phyloP scores from a whole-genome alignment of 2,113 vertebrate species.

The Pelodiscus sinensis region DNA sequence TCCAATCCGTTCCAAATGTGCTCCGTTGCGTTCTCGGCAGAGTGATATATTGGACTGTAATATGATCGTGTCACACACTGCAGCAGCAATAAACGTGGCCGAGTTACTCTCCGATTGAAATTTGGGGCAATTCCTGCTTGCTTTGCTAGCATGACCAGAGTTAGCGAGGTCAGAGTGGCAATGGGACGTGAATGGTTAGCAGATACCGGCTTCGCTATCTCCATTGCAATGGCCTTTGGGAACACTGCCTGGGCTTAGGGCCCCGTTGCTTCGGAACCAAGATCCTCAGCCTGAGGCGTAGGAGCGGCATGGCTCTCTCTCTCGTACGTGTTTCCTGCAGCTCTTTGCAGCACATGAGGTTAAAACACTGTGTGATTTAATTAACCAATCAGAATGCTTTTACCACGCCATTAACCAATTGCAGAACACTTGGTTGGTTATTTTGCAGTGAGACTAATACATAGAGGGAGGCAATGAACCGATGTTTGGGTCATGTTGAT shows the following conservation, averaged over 20 bases:
- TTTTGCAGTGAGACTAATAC: too few relatives aligned
- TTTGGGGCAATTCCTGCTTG: neutral
- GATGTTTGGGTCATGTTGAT: too few relatives aligned
- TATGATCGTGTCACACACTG: neutral
- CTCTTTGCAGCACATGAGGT: too few relatives aligned
- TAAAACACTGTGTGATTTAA: too few relatives aligned
- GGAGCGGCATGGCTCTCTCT: too few relatives aligned
- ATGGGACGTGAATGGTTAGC: neutral
- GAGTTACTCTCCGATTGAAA: neutral
- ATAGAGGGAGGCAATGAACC: too few relatives aligned
- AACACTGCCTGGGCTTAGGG: neutral
- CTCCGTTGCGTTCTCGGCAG: neutral
- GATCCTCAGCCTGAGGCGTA: too few relatives aligned
- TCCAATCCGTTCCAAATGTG: neutral
- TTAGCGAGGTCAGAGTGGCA: neutral
- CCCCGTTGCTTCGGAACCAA: neutral
- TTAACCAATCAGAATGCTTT: too few relatives aligned
- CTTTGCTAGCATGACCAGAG: neutral
- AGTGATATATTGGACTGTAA: neutral
- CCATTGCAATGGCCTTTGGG: too few relatives aligned
- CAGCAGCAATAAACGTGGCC: neutral
- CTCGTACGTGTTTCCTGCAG: too few relatives aligned
- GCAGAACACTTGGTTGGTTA: too few relatives aligned
- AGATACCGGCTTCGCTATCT: neutral
- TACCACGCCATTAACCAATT: too few relatives aligned